phyloP scores from a whole-genome alignment of 2,888 invertebrate genomes.

The Cetonia aurata region DNA sequence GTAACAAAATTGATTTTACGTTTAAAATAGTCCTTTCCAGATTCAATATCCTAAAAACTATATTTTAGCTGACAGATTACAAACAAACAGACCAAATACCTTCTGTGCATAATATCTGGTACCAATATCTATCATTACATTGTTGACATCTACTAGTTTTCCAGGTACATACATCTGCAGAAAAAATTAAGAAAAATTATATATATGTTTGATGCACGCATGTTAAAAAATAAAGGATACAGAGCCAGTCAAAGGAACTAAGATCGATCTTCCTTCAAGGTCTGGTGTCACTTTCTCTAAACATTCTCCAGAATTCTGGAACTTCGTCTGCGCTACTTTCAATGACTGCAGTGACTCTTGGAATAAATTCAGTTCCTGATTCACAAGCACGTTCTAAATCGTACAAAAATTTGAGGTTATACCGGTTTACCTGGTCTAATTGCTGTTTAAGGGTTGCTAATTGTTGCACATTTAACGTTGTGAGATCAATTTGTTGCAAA shows the following conservation, averaged over 20 bases:
- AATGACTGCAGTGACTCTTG: conserved; percentile 91
- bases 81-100: conserved; percentile 67
- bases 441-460: conserved; percentile 88
- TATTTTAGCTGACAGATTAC: conserved; percentile 5
- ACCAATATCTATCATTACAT: conserved; percentile 94
- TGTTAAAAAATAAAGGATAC: conserved; percentile 67
- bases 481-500: conserved; percentile 84
- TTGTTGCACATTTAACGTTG: conserved; percentile 83
- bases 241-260: conserved; percentile 96
- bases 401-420: conserved; percentile 43
- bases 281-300: conserved; percentile 83
- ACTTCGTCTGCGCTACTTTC: conserved; percentile 91
- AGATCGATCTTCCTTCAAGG: conserved; percentile 84
- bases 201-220: background rate
- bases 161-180: conserved; percentile 94
- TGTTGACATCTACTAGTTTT: conserved; percentile 83
- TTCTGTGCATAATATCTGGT: conserved; percentile 97
- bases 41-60: conserved; percentile 75
- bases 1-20: conserved; percentile 91
- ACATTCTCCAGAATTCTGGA: conserved; percentile 87
- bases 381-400: conserved; percentile 52
- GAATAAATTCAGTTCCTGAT: conserved; percentile 87
- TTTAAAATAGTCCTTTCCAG: conserved; percentile 93
- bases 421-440: conserved; percentile 79
- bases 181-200: conserved; percentile 51